A percentile compares a stretch with the other conserved stretches of the same genome.
phyloP scores from a whole-genome alignment of 1,140 invertebrate genomes.

The Nebria ingens region DNA sequence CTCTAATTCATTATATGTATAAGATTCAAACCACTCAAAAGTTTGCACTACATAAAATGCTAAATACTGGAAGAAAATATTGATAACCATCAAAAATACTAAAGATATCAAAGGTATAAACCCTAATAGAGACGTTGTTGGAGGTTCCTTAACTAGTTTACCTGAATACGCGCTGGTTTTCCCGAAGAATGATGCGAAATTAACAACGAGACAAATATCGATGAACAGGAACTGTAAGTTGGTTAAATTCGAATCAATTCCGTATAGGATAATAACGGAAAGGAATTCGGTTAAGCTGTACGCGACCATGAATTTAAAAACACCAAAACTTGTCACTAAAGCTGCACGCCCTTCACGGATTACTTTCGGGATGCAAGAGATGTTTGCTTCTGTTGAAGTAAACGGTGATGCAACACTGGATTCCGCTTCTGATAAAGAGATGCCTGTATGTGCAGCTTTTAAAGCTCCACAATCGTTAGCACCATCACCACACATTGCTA shows the following conservation, averaged over 20 bases:
- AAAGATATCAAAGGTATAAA: slow-evolving; percentile 55
- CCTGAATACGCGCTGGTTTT: slow-evolving; percentile 64
- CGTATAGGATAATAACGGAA: slow-evolving; percentile 84
- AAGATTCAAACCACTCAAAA: slow-evolving; percentile 63
- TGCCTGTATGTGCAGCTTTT: slow-evolving; percentile 90
- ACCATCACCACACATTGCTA: slow-evolving; percentile 94
- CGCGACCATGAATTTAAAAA: slow-evolving; percentile 86
- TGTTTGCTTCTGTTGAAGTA: slow-evolving; percentile 80
- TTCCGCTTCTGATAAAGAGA: slow-evolving; percentile 93
- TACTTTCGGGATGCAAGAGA: slow-evolving; percentile 81
- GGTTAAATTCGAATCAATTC: slow-evolving; percentile 67
- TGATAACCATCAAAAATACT: slow-evolving; percentile 60
- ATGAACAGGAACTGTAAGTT: slow-evolving; percentile 79
- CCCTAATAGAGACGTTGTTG: slow-evolving; percentile 56
- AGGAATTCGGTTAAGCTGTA: slow-evolving; percentile 77
- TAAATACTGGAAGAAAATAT: slow-evolving; percentile 54
- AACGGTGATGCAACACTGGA: slow-evolving; percentile 94
- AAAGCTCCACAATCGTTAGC: slow-evolving; percentile 95
- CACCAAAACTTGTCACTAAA: slow-evolving; percentile 90
- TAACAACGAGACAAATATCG: slow-evolving; percentile 68
- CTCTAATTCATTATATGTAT: slow-evolving; percentile 34
- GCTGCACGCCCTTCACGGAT: slow-evolving; percentile 92
- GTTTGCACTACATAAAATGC: slow-evolving; percentile 53
- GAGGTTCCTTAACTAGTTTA: slow-evolving; percentile 54
- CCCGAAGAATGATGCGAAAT: slow-evolving; percentile 77